Evolutionary conservation across 2,113 vertebrate genomes (phyloP), one percentile per base, ranked within the genome.

Genomic region (Barnardius zonarius): DNA sequence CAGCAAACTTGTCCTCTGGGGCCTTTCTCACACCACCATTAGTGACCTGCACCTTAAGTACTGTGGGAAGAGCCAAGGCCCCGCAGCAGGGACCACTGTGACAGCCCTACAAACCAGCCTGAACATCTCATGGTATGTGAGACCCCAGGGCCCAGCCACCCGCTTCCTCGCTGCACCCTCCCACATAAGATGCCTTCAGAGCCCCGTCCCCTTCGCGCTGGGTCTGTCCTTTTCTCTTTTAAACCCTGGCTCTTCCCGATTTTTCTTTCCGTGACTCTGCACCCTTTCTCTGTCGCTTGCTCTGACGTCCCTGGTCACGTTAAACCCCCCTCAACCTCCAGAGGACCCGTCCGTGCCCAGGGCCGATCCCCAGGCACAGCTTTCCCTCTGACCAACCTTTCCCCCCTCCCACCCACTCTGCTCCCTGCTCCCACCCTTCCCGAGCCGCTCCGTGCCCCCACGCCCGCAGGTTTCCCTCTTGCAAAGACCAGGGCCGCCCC

Each of bases 231-330:
- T 35, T 25, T 17, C 2, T 2, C 41, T 17, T 23, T 11, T 16
- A 15, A 27, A 19, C 0, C 7, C n/a, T 1, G 17, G 3, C 31
- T 48, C 27, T n/a, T 22, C 37, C 61, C 17, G 0, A 5, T 22
- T 48, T 8, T 10, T 31, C 44, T 24, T 31, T 15, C 13, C 41
- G 30, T 1, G 14, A 7, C 11, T 2, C 49, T 8, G 1, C 8
- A 4, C 1, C 31, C 0, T 5, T n/a, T 20, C 16, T 1, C 11
- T 3, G 2, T 0, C 17, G 0, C 46, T 14, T 1, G 4, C 13
- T 24, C 11, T 27, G 7, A 16, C 3, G 9, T 2, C 9, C 11
- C 13, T 2, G 9, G 30, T 27, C 43, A 1, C 6, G 0, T 2
- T 7, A 18, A 22, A 9, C 3, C 4, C 14, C 14, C 3, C 22